Evolutionary conservation across 2,113 vertebrate genomes (phyloP), one percentile per base, ranked within the genome.

Genomic region (Neolamprologus brichardi): DNA sequence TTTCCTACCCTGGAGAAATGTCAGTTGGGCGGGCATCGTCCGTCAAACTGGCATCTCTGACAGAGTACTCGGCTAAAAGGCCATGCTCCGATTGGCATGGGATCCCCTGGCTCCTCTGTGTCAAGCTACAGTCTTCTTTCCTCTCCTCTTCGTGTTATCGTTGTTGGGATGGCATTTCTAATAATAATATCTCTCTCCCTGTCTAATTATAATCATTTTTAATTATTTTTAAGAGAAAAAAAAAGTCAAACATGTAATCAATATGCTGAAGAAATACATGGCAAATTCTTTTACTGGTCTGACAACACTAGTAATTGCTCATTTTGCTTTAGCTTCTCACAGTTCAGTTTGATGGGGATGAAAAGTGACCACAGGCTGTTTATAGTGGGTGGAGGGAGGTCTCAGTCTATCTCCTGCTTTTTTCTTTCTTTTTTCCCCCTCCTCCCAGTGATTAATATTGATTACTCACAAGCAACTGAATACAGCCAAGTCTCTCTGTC

Each of bases 31-130:
- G 85, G 39, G 80, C 64, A 67, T 91, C 84, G 91, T 94, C 92
- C 89, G 90, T 96, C 96, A 96, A 95, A 94, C 94, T 95, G 95
- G 90, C 96, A 89, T 93, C 90, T 93, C 88, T 94, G 94, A 95
- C 95, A 90, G 94, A 87, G 91, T 79, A 67, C 83, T 79, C 11
- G 85, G 82, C 93, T 95, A 94, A 96, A 96, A 95, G 94, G 94
- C 94, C 94, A 93, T 94, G 94, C 93, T 95, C 93, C 86, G 93
- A 95, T 95, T 96, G 95, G 90, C 95, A 92, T 91, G 82, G 92
- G 84, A 93, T 94, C 90, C 93, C 93, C 90, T 87, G 89, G 90
- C 94, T 95, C 79, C 92, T 90, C 84, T 64, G 78, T 92, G 89
- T 92, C 88, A 91, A 85, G 81, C 85, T 52, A 51, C 67, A 62